These are phyloP conservation scores for Vanessa atalanta DNA, from an alignment of 1,140 invertebrate genomes.

Conservation along the genomic window DNA sequence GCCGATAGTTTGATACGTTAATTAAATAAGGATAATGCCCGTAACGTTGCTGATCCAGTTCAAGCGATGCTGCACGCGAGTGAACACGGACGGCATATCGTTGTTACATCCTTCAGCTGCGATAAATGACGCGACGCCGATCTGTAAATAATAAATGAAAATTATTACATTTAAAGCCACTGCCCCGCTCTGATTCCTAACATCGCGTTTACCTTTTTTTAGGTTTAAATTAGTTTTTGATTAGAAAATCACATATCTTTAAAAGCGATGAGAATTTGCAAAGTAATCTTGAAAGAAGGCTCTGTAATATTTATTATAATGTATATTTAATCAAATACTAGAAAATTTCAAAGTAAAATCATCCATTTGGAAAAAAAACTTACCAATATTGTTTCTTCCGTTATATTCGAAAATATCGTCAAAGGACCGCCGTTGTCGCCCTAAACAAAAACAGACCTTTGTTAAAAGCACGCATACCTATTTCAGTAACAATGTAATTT, in stretches of 20 bases:
- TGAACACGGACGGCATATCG: constrained; percentile 80
- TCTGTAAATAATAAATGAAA: constrained; percentile 42
- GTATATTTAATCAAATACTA: too few species aligned
- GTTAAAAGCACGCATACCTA: too few species aligned
- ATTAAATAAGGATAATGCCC: constrained; percentile 60
- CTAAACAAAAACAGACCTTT: constrained; percentile 47
- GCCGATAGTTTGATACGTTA: not conserved
- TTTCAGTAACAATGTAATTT: too few species aligned
- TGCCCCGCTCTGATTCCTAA: too few species aligned
- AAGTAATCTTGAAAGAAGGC: too few species aligned
- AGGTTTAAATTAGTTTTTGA: too few species aligned
- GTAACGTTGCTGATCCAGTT: constrained; percentile 81
- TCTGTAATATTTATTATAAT: too few species aligned
- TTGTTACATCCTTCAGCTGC: constrained; percentile 76
- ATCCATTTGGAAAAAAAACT: not conserved
- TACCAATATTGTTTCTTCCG: constrained; percentile 65
- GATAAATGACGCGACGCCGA: constrained; percentile 81
- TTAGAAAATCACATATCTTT: too few species aligned
- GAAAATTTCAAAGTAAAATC: too few species aligned
- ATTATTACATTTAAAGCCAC: not conserved
- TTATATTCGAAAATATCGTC: constrained; percentile 57
- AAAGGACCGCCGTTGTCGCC: constrained; percentile 80
- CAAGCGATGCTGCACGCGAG: constrained; percentile 76
- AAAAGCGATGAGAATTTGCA: too few species aligned
- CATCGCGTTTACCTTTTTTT: too few species aligned